phyloP scores from a whole-genome alignment of 2,797 vertebrate genomes.

The Dicrostonyx torquatus region DNA sequence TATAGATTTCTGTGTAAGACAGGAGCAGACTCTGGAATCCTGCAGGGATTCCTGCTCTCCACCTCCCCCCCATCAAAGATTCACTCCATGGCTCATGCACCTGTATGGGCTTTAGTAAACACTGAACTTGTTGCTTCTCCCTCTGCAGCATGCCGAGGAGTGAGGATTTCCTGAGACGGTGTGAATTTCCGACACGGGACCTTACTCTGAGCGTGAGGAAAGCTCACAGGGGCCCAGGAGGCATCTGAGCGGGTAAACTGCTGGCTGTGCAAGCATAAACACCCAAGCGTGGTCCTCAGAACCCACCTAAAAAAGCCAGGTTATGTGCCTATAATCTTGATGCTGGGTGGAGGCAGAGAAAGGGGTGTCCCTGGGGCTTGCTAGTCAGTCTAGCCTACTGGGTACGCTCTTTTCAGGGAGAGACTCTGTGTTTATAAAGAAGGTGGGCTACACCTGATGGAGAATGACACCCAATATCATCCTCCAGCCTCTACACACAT shows the following conservation, averaged over 20 bases:
- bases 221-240: not conserved
- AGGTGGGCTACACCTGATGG: not conserved
- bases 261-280: not conserved
- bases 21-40: not conserved
- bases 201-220: not conserved
- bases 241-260: not conserved
- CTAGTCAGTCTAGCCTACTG: not conserved
- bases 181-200: not conserved
- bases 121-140: not conserved
- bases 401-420: not conserved
- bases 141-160: not conserved
- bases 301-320: not conserved
- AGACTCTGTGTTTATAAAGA: not conserved
- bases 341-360: not conserved
- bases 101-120: not conserved
- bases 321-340: not conserved
- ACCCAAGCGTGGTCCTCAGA: not conserved
- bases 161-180: not conserved
- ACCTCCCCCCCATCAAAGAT: not conserved
- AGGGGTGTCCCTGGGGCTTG: not conserved
- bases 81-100: accelerated
- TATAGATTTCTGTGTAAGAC: not conserved
- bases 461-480: too few relatives aligned
- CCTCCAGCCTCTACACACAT: not conserved
- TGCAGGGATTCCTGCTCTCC: not conserved